These are phyloP conservation scores for Helicorthomorpha holstii DNA, from an alignment of 1,140 invertebrate species.

Conservation along the genomic window DNA sequence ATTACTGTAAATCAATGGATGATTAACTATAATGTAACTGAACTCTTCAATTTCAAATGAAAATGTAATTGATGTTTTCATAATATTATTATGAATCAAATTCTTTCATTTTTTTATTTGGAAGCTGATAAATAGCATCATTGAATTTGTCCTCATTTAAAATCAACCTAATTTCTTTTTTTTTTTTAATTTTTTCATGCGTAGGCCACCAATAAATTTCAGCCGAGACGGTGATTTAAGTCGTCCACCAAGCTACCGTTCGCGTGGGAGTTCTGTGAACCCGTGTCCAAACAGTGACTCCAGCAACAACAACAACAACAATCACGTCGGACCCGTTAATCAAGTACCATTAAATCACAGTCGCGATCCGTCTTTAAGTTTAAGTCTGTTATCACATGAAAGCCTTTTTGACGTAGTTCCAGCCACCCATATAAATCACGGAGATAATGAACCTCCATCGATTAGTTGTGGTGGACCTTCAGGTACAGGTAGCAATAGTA, in stretches of 20 bases:
- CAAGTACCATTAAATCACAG: constrained; percentile 16
- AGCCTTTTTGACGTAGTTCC: neutral
- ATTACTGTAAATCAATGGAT: too few species aligned
- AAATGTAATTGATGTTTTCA: too few species aligned
- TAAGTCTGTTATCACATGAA: constrained; percentile 15
- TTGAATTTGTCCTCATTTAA: neutral
- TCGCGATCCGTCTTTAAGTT: constrained; percentile 24
- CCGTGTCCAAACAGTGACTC: constrained; percentile 1
- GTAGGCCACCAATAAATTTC: constrained; percentile 14
- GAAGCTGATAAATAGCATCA: too few species aligned
- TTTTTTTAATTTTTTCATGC: neutral
- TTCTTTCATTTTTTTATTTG: too few species aligned
- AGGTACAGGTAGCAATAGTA: neutral
- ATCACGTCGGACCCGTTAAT: too few species aligned
- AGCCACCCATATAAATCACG: neutral
- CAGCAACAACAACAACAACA: constrained; percentile 6
- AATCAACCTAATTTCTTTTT: neutral
- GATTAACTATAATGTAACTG: too few species aligned
- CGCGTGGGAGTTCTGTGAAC: constrained; percentile 20
- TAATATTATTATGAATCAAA: too few species aligned
- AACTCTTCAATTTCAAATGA: too few species aligned
- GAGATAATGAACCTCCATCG: constrained; percentile 9
- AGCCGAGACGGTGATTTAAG: constrained; percentile 22
- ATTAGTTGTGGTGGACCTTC: too few species aligned
- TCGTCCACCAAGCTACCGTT: constrained; percentile 40